Conservation (phyloP, 2,797 vertebrate species). For the Manis pentadactyla region DNA sequence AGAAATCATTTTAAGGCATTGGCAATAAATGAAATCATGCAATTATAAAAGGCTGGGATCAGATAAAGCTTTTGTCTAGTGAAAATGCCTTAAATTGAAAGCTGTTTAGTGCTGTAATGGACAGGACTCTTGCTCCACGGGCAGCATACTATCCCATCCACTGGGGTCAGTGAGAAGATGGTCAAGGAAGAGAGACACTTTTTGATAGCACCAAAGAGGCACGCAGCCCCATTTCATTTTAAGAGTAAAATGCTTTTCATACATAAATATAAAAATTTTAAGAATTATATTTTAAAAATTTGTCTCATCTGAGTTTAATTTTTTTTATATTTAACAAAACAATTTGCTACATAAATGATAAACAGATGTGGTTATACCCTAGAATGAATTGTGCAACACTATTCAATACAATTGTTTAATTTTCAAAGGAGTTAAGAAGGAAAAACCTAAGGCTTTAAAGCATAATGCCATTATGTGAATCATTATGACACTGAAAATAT, state of each 20-base stretch:
- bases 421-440: constrained; percentile 36
- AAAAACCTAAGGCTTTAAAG: constrained; percentile 47
- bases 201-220: neutral
- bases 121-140: neutral
- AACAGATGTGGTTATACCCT: neutral
- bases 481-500: constrained; percentile 12
- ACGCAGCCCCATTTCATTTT: neutral
- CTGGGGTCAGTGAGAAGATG: neutral
- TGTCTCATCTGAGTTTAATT: neutral
- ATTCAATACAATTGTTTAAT: constrained; percentile 36
- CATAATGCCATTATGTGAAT: constrained; percentile 60
- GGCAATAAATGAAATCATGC: neutral
- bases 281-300: neutral
- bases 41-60: neutral
- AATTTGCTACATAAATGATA: neutral
- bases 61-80: neutral
- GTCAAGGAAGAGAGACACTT: neutral
- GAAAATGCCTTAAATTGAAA: constrained; percentile 50
- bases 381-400: constrained; percentile 46
- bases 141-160: fast-evolving
- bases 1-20: neutral
- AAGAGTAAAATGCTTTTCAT: neutral
- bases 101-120: neutral
- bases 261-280: neutral
- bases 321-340: constrained; percentile 16